phyloP scores from a whole-genome alignment of 2,797 vertebrate species.

The Sebastiscus tertius region DNA sequence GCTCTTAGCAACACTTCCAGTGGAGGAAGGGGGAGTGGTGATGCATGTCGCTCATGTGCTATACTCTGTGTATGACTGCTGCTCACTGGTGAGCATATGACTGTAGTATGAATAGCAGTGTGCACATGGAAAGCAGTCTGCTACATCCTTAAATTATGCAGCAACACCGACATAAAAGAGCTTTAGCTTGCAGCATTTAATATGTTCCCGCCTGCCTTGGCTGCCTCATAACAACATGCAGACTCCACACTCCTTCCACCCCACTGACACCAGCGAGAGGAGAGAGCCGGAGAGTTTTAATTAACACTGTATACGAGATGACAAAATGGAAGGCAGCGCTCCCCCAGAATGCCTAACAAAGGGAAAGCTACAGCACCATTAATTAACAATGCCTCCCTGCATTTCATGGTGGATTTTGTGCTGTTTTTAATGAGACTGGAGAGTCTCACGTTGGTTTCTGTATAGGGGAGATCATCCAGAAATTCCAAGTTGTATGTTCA shows the following conservation, averaged over 20 bases:
- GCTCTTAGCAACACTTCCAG: slow-evolving; percentile 44
- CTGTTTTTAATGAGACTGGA: slow-evolving; percentile 39
- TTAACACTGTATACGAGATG: slow-evolving; percentile 69
- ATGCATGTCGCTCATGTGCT: slow-evolving; percentile 24
- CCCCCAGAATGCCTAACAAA: slow-evolving; percentile 48
- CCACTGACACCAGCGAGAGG: slow-evolving; percentile 62
- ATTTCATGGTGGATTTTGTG: slow-evolving; percentile 23
- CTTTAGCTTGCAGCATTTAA: slow-evolving; percentile 60
- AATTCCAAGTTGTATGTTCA: background rate
- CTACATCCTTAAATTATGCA: slow-evolving; percentile 69
- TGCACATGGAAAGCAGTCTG: slow-evolving; percentile 42
- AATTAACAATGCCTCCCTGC: slow-evolving; percentile 34
- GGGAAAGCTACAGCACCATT: slow-evolving; percentile 31
- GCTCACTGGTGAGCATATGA: background rate
- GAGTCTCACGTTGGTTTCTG: background rate
- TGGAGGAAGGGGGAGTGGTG: slow-evolving; percentile 1
- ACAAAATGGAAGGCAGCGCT: slow-evolving; percentile 60
- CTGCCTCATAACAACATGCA: slow-evolving; percentile 66
- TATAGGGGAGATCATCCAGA: background rate
- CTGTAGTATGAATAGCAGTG: slow-evolving; percentile 18
- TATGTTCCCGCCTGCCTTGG: slow-evolving; percentile 49
- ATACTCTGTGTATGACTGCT: background rate
- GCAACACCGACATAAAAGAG: slow-evolving; percentile 52
- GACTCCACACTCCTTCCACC: slow-evolving; percentile 72
- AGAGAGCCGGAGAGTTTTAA: slow-evolving; percentile 68